Percentiles rank a stretch among this genome's conserved stretches.
Conservation (phyloP, 2,797 vertebrate genomes). For the Phoeniculus purpureus region DNA sequence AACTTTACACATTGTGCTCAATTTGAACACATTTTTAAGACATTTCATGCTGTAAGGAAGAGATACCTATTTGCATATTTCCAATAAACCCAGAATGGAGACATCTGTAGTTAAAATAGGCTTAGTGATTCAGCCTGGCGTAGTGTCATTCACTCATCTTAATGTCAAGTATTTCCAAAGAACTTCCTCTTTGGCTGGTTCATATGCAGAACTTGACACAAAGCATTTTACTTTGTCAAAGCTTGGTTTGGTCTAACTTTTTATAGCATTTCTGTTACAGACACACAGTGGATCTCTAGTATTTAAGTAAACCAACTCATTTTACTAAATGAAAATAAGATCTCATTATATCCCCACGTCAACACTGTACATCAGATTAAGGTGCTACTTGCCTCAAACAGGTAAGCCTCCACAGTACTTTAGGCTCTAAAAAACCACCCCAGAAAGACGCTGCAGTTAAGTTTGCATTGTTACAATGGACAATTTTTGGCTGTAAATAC, state of each 20-base stretch:
- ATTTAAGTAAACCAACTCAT: background rate
- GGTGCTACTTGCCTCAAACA: background rate
- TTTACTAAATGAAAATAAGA: background rate
- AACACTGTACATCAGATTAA: background rate
- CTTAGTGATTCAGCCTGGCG: slow-evolving; percentile 30
- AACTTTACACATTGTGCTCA: rapidly evolving
- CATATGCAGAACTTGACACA: background rate
- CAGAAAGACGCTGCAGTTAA: background rate
- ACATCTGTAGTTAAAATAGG: background rate
- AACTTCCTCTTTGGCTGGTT: slow-evolving; percentile 51
- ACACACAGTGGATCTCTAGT: background rate
- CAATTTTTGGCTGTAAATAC: background rate
- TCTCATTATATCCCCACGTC: background rate
- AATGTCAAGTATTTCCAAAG: slow-evolving; percentile 55
- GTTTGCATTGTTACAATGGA: background rate
- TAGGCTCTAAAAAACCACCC: background rate
- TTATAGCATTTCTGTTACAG: background rate
- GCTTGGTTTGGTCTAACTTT: background rate
- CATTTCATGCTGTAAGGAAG: background rate
- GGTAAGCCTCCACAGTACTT: background rate
- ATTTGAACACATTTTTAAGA: background rate
- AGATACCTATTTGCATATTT: slow-evolving; percentile 3
- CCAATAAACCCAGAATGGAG: background rate
- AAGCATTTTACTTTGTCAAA: background rate
- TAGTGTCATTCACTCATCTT: slow-evolving; percentile 25